Base-by-base conservation (phyloP, 2,113 vertebrate species). In the Indri indri region DNA sequence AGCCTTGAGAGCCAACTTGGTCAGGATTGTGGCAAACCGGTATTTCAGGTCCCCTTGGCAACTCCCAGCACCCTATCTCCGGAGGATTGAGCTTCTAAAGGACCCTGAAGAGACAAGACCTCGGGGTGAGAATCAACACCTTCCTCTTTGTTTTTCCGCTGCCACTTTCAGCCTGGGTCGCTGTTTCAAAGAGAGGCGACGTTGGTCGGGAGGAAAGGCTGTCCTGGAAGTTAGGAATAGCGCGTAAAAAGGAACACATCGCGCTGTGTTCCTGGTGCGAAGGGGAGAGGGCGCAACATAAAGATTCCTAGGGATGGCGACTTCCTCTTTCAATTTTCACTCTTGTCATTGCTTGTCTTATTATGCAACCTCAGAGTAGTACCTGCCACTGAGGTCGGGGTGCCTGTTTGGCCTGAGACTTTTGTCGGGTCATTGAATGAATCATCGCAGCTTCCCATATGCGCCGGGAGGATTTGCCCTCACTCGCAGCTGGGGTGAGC, bases 41-140 rank as follows among this genome's bases (percentile, higher is more conserved):
- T 97, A 95, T 98, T 98, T 98, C 98, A 90, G 98, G 98, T 98
- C 98, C 97, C 94, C 94, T 88, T 76, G 93, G 94, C 92, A 97
- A 95, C 77, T 89, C 92, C 65, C 37, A 10, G 73, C 5, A 57
- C 97, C 79, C 18, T 47, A 4, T 52, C 97, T 97, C 73, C 12
- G 0, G 96, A 97, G 97, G 88, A 97, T 37, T 83, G 32, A 27
- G 90, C 73, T 98, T 88, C 93, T 89, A 74, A 96, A 98, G 95
- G 97, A 98, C 63, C 68, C 30, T 7, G 52, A 52, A 85, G 95
- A 94, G 88, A 81, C 80, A 14, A 1, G 81, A 94, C 47, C 95
- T 96, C 9, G 83, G 92, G 98, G 98, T 99, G 98, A 99, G 98
- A 97, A 97, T 73, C 65, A 83, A 95, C 61, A 94, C 70, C 42